Conservation (phyloP, 2,797 vertebrate species). For the Acanthornis magna region DNA sequence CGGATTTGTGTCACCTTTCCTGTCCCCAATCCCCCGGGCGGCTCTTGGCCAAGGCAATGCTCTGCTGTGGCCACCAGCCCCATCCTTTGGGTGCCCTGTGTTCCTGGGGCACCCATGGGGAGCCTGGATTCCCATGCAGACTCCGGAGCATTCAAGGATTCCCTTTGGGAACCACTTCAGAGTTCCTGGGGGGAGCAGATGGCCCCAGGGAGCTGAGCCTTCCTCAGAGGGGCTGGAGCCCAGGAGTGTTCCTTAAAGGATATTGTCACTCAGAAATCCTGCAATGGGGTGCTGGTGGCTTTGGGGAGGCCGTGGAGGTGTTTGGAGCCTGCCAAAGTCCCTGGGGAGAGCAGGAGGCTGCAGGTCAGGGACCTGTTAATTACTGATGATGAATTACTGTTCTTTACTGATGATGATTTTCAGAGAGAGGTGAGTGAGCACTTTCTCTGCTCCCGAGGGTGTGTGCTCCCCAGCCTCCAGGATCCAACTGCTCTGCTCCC, state of each 20-base stretch:
- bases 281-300: neutral
- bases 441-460: neutral
- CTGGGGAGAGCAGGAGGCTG: neutral
- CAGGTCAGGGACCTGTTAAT: neutral
- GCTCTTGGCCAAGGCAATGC: neutral
- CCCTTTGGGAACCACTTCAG: neutral
- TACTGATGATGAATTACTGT: neutral
- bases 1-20: neutral
- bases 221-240: neutral
- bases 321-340: neutral
- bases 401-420: too few relatives aligned
- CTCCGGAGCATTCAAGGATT: neutral
- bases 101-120: too few relatives aligned
- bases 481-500: too few relatives aligned
- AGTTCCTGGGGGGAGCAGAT: accelerated
- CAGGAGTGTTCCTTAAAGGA: accelerated
- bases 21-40: accelerated
- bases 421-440: neutral
- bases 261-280: accelerated
- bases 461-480: too few relatives aligned
- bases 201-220: neutral
- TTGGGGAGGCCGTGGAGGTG: neutral
- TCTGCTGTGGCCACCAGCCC: neutral
- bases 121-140: neutral
- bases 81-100: accelerated